Conservation (phyloP, 64 coral and sea anemone species). For the Porites lutea region DNA sequence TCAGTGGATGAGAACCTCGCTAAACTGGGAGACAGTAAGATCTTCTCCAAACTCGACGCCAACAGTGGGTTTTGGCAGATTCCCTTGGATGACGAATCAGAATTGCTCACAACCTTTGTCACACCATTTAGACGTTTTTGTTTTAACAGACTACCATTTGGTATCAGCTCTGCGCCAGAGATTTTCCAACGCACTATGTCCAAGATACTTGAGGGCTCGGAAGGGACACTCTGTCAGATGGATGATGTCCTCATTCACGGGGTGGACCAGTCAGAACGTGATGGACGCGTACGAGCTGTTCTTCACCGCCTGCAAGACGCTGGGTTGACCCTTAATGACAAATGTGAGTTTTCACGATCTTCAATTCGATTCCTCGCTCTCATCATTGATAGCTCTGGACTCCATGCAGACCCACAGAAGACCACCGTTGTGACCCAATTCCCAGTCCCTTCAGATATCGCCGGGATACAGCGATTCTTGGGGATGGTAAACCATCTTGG, state of each 20-base stretch:
- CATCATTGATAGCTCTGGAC: constrained; percentile 17
- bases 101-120: neutral
- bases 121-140: neutral
- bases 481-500: constrained; percentile 49
- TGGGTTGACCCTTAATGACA: neutral
- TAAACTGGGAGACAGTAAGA: neutral
- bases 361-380: too few relatives aligned
- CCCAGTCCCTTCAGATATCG: neutral
- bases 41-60: constrained; percentile 17
- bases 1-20: neutral
- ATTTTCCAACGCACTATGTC: constrained; percentile 45
- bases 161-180: constrained; percentile 18
- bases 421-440: constrained; percentile 12
- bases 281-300: neutral
- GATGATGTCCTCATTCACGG: constrained; percentile 55
- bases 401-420: constrained; percentile 22
- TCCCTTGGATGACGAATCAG: neutral
- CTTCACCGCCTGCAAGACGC: neutral
- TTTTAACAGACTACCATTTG: neutral
- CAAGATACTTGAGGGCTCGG: neutral
- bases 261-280: neutral
- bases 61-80: neutral
- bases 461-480: neutral
- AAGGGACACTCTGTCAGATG: constrained; percentile 33
- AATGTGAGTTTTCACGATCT: too few relatives aligned